phyloP scores from a whole-genome alignment of 2,888 invertebrate species.

The Parelbella ahira region DNA sequence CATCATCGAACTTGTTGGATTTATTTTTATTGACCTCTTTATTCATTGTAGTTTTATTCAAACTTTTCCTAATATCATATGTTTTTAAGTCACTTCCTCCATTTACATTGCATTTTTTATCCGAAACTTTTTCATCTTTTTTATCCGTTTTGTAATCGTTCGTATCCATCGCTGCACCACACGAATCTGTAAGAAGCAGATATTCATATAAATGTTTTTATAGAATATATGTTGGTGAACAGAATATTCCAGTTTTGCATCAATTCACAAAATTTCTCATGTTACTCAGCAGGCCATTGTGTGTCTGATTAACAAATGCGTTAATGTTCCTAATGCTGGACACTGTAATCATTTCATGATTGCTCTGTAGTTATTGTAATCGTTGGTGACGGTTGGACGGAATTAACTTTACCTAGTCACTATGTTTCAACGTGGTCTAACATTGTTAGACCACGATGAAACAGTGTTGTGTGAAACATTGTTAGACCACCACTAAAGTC shows the following conservation, averaged over 20 bases:
- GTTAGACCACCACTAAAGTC: slow-evolving; percentile 33
- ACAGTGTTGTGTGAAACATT: too few species aligned
- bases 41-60: slow-evolving; percentile 47
- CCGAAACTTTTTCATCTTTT: slow-evolving; percentile 21
- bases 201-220: too few species aligned
- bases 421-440: slow-evolving; percentile 47
- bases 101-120: slow-evolving; percentile 47
- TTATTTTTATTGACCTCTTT: slow-evolving; percentile 40
- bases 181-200: slow-evolving; percentile 30
- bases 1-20: slow-evolving; percentile 42
- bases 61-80: slow-evolving; percentile 56
- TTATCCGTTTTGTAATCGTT: slow-evolving; percentile 22
- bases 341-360: slow-evolving; percentile 70
- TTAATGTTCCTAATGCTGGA: slow-evolving; percentile 57
- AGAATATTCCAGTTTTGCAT: background rate
- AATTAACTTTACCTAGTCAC: slow-evolving; percentile 60
- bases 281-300: slow-evolving; percentile 38
- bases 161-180: slow-evolving; percentile 24
- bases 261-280: slow-evolving; percentile 8
- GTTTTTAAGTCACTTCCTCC: slow-evolving; percentile 58
- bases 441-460: slow-evolving; percentile 44
- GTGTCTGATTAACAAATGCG: slow-evolving; percentile 59
- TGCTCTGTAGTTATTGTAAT: slow-evolving; percentile 65
- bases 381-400: slow-evolving; percentile 47
- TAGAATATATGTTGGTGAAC: too few species aligned